Evolutionary conservation across 2,113 vertebrate species (phyloP), one percentile per base, ranked within the genome.

Genomic region (Strix aluco): DNA sequence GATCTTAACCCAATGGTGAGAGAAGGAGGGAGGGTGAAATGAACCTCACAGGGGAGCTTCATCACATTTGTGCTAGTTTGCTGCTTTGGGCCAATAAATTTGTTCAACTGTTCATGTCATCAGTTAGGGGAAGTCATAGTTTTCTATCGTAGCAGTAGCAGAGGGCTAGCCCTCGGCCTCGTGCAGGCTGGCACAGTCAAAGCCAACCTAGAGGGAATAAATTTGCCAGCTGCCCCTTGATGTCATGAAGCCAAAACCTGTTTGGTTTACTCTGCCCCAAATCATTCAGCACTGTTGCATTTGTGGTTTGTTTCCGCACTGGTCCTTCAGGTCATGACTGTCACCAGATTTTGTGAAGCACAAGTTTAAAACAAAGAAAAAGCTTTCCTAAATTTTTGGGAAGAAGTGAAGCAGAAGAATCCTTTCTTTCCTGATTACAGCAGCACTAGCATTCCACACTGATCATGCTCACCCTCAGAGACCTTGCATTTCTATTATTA

Each of bases 401-500:
- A 73, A 80, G 81, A 82, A 89, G 23, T 22, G 42, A 94, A 91
- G 70, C 73, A 85, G 61, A 89, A 42, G 42, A 92, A 57, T 78
- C 46, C 32, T 91, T 94, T 81, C 54, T 71, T 86, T 78, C 46
- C 77, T 79, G 79, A 61, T 69, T 65, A 62, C 70, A 61, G 42
- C 36, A 91, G 34, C 54, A 23, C 52, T 46, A 75, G 57, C 54
- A 75, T 82, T 65, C 73, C 58, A 42, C 73, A 84, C 69, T 52
- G 77, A 82, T 61, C 22, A 44, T 0, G 1, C 40, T 84, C 40
- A 47, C 52, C n/a, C 71, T 73, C 74, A 32, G 78, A 94, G 91
- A 75, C 38, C 70, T 87, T 92, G 86, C 66, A 46, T 82, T 89
- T 81, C 89, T 91, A 79, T 84, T 92, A 84, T 75, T 94, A 94